These are phyloP conservation scores for Parotia lawesii DNA, from an alignment of 2,113 vertebrate genomes.

Conservation along the genomic window DNA sequence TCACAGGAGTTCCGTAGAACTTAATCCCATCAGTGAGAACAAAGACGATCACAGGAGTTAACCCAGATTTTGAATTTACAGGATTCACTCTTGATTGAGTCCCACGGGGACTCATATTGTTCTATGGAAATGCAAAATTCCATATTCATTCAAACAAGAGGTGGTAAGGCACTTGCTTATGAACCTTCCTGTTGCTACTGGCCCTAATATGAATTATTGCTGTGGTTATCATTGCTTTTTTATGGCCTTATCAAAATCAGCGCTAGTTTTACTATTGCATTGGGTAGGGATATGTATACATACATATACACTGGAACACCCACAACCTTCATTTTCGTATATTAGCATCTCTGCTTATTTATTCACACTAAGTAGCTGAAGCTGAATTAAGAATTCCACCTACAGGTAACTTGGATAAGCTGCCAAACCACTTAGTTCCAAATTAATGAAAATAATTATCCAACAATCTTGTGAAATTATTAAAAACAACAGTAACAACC, in stretches of 20 bases:
- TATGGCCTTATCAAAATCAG: background rate
- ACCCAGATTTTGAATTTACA: background rate
- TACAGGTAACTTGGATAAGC: background rate
- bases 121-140: background rate
- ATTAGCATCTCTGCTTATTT: background rate
- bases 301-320: background rate
- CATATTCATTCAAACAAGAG: background rate
- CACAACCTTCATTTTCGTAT: background rate
- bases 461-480: background rate
- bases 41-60: background rate
- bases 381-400: background rate
- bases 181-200: background rate
- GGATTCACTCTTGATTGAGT: background rate
- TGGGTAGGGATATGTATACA: background rate
- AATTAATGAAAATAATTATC: background rate
- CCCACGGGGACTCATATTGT: background rate
- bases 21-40: background rate
- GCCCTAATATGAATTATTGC: slow-evolving; percentile 15
- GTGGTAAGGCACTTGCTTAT: slow-evolving; percentile 32
- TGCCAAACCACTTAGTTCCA: background rate
- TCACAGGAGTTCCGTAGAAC: background rate
- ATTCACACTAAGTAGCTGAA: background rate
- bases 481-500: background rate
- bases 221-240: background rate
- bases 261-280: background rate